Conservation (phyloP, 1,140 invertebrate genomes). For the Cherax quadricarinatus region DNA sequence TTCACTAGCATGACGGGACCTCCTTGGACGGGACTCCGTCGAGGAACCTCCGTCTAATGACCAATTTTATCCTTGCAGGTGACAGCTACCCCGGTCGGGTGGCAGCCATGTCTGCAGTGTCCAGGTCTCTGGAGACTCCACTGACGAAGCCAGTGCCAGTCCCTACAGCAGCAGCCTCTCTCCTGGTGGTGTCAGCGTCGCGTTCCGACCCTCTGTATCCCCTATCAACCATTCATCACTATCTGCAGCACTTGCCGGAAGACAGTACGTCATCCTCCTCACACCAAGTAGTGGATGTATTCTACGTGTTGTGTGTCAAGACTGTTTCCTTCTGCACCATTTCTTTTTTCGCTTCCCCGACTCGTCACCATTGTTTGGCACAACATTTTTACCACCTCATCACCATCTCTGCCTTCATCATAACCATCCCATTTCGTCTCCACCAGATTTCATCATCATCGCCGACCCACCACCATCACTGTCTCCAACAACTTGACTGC, state of each 20-base stretch:
- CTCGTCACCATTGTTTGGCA: too few species aligned
- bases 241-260: conserved; percentile 32
- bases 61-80: conserved; percentile 28
- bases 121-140: conserved; percentile 9
- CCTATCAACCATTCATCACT: conserved; percentile 53
- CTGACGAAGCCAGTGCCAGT: conserved; percentile 26
- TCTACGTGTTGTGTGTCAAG: background rate
- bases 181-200: conserved; percentile 41
- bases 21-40: background rate
- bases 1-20: too few species aligned
- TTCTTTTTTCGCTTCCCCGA: too few species aligned
- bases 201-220: conserved; percentile 42
- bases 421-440: too few species aligned
- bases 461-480: too few species aligned
- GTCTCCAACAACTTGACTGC: too few species aligned
- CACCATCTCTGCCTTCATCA: too few species aligned
- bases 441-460: too few species aligned
- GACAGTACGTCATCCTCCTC: background rate
- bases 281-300: background rate
- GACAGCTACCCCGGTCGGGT: conserved; percentile 37
- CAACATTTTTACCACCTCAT: too few species aligned
- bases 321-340: background rate
- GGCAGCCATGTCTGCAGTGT: conserved; percentile 48
- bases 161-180: conserved; percentile 28
- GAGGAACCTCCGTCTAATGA: background rate